Evolutionary conservation across 2,888 invertebrate species (phyloP).

Genomic region (Matsumyia berberina): DNA sequence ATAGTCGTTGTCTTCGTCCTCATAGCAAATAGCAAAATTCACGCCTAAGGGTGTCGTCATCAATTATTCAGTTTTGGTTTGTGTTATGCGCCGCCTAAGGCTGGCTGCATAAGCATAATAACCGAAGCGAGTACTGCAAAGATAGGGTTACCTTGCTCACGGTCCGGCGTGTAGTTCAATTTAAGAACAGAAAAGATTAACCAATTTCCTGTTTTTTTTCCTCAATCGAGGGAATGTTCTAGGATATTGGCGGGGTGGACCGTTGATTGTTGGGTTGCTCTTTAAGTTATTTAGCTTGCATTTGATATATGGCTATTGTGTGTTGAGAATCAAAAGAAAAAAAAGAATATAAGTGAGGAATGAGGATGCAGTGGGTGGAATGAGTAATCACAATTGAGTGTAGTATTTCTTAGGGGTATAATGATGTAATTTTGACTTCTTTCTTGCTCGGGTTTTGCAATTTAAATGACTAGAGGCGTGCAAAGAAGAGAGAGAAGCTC

Average conservation of each 20-base stretch:
- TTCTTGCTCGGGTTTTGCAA: too few species aligned
- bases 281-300: conserved; percentile 30
- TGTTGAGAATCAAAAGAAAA: conserved; percentile 10
- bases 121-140: conserved; percentile 68
- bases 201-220: conserved; percentile 67
- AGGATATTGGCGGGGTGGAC: conserved; percentile 29
- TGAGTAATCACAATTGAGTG: not conserved
- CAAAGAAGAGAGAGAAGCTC: too few species aligned
- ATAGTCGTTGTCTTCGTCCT: conserved; percentile 49
- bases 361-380: conserved; percentile 20
- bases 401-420: not conserved
- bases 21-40: conserved; percentile 73
- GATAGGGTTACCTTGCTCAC: conserved; percentile 67
- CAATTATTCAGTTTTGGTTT: conserved; percentile 76
- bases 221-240: conserved; percentile 44
- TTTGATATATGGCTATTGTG: conserved; percentile 40
- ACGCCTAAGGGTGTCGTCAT: conserved; percentile 77
- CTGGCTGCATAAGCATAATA: conserved; percentile 74
- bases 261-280: conserved; percentile 45
- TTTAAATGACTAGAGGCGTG: too few species aligned
- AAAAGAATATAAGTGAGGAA: conserved; percentile 6
- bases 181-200: conserved; percentile 70
- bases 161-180: conserved; percentile 65
- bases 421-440: too few species aligned
- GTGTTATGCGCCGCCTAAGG: conserved; percentile 76